Evolutionary conservation across 2,888 invertebrate genomes (phyloP), one percentile per base, ranked within the genome.

Genomic region (Eudasyphora cyanicolor): DNA sequence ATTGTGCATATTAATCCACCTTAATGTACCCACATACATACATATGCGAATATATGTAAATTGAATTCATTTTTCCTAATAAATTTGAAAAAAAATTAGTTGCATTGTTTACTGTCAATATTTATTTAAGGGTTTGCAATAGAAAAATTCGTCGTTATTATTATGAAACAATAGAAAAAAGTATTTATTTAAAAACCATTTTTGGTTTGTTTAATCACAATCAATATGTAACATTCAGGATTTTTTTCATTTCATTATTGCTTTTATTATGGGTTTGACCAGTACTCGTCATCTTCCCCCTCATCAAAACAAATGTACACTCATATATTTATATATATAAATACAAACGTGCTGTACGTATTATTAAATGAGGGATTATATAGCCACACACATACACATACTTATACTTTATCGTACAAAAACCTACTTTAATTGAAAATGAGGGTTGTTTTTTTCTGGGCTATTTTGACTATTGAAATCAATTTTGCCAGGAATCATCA

Each of bases 361-460:
- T n/a, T 76, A 70, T 49, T 60, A 71, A 75, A 78, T 81, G 67
- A 84, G 81, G 81, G 81, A 60, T 81, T 70, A 70, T 32, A 29
- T 69, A 74, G 24, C 45, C 45, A 45, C n/a, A 45, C n/a, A n/a
- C n/a, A n/a, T 45, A n/a, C 75, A 76, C 19, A 38, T 60, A n/a
- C n/a, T n/a, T n/a, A n/a, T n/a, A n/a, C n/a, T n/a, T n/a, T n/a
- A n/a, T n/a, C n/a, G n/a, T n/a, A n/a, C n/a, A n/a, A n/a, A 45
- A 69, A 78, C 51, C 71, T 76, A n/a, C 79, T 81, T 81, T 76
- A 76, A 84, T 78, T 78, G 60, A 76, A 79, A 76, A 71, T 76
- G 73, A 71, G 84, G 84, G 84, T 81, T 81, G 84, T n/a, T 81
- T 74, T 76, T 32, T n/a, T n/a, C n/a, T n/a, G n/a, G 51, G 54